Base-by-base conservation (phyloP, 2,797 vertebrate genomes). In the Brotogeris chrysoptera region DNA sequence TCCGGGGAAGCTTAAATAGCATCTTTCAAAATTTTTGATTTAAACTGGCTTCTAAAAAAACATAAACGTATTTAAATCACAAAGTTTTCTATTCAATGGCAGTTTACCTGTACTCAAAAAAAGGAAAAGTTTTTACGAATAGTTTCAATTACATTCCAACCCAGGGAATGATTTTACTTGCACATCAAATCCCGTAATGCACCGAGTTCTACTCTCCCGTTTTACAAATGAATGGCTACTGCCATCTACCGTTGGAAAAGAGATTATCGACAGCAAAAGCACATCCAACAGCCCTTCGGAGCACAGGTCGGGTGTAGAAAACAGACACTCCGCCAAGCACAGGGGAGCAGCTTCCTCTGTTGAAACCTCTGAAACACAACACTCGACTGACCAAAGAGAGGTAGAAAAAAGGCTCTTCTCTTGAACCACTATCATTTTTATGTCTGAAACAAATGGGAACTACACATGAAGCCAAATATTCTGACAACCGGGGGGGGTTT, bases 171-270 rank as follows among this genome's bases (percentile, higher is more conserved):
- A 82, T 64, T 71, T 80, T 43, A 44, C 23, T 74, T 43, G 18
- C 46, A 39, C 32, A 19, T 16, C 50, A 24, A 18, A 53, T 44
- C 63, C 34, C 18, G 10, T 27, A 39, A 50, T 0, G 32, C 52
- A 5, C n/a, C 0, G 16, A 38, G 43, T 36, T 55, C 60, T 68
- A 41, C 38, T 24, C 15, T 63, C 18, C 4, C 5, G 47, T 85
- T 94, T 92, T 84, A 97, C 95, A 96, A 74, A 91, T 95, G 97
- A 98, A 93, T 23, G 61, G 55, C 96, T 94, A 91, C 96, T 97
- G 98, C 98, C 98, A 98, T 93, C 98, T 98, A 97, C 97, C 69
- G 98, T 97, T 52, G 88, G 91, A 88, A 94, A 97, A 93, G 59
- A 88, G 24, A 76, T 11, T 25, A 89, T 23, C 64, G 76, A 10